These are phyloP conservation scores for Merops nubicus DNA, from an alignment of 2,113 vertebrate genomes.

Conservation along the genomic window DNA sequence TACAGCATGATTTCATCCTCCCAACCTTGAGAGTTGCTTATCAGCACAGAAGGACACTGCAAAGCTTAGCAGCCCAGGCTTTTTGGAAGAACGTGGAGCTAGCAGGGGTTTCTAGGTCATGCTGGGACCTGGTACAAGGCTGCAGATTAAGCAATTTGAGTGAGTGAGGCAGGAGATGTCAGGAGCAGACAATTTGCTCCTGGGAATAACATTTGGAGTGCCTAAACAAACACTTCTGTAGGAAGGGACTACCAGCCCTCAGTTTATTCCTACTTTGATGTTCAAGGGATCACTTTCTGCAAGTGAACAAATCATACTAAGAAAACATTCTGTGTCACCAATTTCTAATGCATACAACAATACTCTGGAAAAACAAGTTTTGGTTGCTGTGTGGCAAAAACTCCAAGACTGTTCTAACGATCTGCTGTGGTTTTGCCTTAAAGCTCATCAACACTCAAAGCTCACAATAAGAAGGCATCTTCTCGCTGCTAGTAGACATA, in stretches of 20 bases:
- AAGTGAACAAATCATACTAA: neutral
- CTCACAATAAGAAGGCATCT: neutral
- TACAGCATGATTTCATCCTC: constrained; percentile 34
- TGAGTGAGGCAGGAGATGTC: neutral
- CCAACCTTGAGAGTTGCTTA: neutral
- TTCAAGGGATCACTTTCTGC: neutral
- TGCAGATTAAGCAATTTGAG: constrained; percentile 1
- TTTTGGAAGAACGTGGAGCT: neutral
- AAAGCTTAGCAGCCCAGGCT: neutral
- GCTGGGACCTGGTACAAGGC: neutral
- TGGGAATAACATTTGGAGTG: neutral
- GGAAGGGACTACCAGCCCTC: neutral
- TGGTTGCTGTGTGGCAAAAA: neutral
- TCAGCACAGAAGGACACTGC: neutral
- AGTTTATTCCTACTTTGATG: neutral
- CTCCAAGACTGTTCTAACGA: neutral
- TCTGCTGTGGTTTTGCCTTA: neutral
- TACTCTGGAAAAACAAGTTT: neutral
- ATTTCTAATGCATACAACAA: neutral
- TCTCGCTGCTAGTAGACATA: neutral
- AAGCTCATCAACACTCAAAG: neutral
- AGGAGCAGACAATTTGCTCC: neutral
- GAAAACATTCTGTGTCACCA: neutral
- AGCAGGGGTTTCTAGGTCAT: constrained; percentile 28
- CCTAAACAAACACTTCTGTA: neutral